Base-by-base conservation (phyloP, 2,797 vertebrate species). In the Lagodon rhomboides region DNA sequence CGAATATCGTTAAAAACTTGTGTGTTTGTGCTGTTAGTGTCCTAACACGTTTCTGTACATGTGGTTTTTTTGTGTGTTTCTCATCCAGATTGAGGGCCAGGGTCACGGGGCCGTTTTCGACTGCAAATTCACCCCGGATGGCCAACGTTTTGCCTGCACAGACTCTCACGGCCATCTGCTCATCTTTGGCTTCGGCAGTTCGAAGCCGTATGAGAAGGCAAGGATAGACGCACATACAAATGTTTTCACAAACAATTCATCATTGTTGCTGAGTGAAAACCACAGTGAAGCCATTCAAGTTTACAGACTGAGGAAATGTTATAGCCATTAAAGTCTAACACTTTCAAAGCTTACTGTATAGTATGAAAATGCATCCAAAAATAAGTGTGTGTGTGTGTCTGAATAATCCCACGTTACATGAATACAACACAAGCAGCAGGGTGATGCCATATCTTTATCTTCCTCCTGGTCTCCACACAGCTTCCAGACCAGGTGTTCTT, bases 401-500 rank as follows among this genome's bases (percentile, higher is more conserved):
- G 11, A 61, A 13, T 61, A 44, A 68, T 58, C 23, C 5, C 13
- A 11, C 15, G 34, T 62, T 3, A 25, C 15, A 20, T 44, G 7
- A 58, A 30, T 15, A 4, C 12, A 72, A 18, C 5, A 25, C 12
- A 20, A 53, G 30, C 50, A 60, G 23, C 30, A n/a, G 1, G 4
- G 53, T 47, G 20, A 67, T 47, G 27, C 9, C 3, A 12, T 22
- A 46, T 64, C n/a, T 20, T 46, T 3, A 41, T 49, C 16, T 53
- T 61, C 44, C 43, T 51, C 10, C 53, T 79, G 20, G 5, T 85
- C 22, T 53, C 63, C 30, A 12, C 86, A 50, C 87, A 99, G 98
- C 98, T 99, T 92, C 98, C 98, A 77, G 98, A 99, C 91, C 98
- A 99, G 93, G 96, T 99, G 93, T 99, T 99, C 93, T 99, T 99